Conservation (phyloP, 2,797 vertebrate species). For the Acanthurus tractus region DNA sequence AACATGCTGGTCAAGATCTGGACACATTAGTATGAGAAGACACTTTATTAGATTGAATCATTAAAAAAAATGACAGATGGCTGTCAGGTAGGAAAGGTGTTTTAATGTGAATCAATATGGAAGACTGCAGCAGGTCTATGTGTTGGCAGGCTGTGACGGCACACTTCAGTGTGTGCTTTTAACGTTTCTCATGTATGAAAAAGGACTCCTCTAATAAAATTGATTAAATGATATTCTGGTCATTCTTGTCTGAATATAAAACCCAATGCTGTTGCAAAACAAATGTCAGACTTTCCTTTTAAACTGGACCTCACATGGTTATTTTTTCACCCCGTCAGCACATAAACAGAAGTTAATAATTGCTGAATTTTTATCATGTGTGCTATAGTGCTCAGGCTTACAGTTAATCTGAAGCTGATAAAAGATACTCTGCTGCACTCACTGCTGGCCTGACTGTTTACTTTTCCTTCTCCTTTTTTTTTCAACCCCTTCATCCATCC, state of each 20-base stretch:
- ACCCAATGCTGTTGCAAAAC: conserved; percentile 4
- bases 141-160: background rate
- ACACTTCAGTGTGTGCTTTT: conserved; percentile 8
- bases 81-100: conserved; percentile 33
- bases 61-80: conserved; percentile 59
- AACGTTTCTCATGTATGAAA: conserved; percentile 36
- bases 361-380: conserved; percentile 34
- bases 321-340: background rate
- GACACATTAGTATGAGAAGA: conserved; percentile 48
- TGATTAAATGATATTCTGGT: conserved; percentile 25
- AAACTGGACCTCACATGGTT: conserved; percentile 10
- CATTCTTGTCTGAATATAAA: conserved; percentile 15
- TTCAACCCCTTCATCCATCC: conserved; percentile 53
- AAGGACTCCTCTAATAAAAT: conserved; percentile 1
- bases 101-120: conserved; percentile 60
- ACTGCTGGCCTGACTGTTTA: conserved; percentile 65
- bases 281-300: conserved; percentile 10
- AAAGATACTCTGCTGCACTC: conserved; percentile 59
- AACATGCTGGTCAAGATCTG: conserved; percentile 29
- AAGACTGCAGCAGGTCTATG: conserved; percentile 48
- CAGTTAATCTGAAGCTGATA: conserved; percentile 67
- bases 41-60: conserved; percentile 64
- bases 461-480: conserved; percentile 62
- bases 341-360: conserved; percentile 52
- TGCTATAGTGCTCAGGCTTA: conserved; percentile 23